These are phyloP conservation scores for Ips typographus DNA, from an alignment of 1,140 invertebrate genomes.

Conservation along the genomic window DNA sequence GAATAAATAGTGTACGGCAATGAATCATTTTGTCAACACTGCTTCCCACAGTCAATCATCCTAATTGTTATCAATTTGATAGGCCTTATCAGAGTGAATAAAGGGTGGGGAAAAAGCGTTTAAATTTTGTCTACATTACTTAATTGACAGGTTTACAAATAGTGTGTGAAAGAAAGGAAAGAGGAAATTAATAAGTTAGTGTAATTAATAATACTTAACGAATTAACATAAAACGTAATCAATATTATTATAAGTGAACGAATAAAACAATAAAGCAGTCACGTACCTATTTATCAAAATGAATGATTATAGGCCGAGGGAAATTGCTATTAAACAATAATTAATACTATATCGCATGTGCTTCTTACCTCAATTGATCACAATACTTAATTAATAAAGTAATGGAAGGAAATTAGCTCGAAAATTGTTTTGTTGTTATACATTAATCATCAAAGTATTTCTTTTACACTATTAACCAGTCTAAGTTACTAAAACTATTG, in stretches of 20 bases:
- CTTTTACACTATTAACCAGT: no score
- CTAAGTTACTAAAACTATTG: no score
- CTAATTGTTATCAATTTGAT: neutral
- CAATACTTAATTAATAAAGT: neutral
- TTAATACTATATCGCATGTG: neutral
- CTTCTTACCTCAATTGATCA: slow-evolving; percentile 8
- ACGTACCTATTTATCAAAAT: no score
- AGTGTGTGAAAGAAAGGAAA: neutral
- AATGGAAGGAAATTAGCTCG: neutral
- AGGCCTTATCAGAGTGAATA: neutral
- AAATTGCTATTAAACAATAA: slow-evolving; percentile 7
- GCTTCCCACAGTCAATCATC: neutral
- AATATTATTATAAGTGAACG: no score
- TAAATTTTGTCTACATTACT: no score
- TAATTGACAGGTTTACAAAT: neutral
- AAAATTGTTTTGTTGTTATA: neutral
- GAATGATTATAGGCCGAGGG: neutral
- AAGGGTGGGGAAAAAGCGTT: no score
- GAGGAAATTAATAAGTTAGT: neutral
- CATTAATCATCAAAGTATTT: no score
- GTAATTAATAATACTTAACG: no score
- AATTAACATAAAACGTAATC: no score
- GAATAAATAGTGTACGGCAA: slow-evolving; percentile 22
- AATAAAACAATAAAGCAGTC: no score
- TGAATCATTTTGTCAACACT: slow-evolving; percentile 23